A percentile compares a stretch with the other conserved stretches of the same genome.
Evolutionary conservation across 2,113 vertebrate species (phyloP).

Genomic region (Phalacrocorax pelagicus): DNA sequence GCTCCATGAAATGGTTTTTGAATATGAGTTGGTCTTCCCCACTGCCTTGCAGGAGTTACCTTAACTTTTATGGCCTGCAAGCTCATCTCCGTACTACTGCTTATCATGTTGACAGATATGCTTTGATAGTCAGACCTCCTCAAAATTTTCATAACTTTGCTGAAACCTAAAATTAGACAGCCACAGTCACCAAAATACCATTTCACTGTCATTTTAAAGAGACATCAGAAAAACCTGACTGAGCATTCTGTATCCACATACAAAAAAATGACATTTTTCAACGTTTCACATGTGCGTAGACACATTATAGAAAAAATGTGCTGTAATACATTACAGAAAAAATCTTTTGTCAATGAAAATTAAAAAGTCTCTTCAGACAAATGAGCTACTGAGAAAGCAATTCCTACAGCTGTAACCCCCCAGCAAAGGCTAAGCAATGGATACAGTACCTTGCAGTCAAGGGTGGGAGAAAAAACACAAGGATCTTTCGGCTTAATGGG

Average conservation of each 20-base stretch:
- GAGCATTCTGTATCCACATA: not conserved
- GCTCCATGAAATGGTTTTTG: not conserved
- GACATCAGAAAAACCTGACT: not conserved
- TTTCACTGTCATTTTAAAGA: not conserved
- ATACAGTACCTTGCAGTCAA: not conserved
- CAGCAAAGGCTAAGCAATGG: not conserved
- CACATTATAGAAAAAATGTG: not conserved
- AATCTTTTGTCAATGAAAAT: not conserved
- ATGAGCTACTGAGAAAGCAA: not conserved
- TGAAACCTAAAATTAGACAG: conserved; percentile 45
- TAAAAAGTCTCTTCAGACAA: not conserved
- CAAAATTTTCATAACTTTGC: conserved; percentile 20
- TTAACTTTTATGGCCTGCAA: not conserved
- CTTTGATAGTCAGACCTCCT: conserved; percentile 4
- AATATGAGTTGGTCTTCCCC: not conserved
- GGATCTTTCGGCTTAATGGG: not conserved
- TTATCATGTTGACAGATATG: not conserved
- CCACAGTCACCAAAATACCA: not conserved
- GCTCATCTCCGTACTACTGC: not conserved
- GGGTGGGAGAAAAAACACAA: not conserved
- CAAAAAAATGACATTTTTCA: not conserved
- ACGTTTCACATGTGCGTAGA: rapidly evolving
- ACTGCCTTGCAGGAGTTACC: not conserved
- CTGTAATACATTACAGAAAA: not conserved
- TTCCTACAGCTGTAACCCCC: not conserved